Base-by-base conservation (phyloP, 2,113 vertebrate species). In the Leptosomus discolor region DNA sequence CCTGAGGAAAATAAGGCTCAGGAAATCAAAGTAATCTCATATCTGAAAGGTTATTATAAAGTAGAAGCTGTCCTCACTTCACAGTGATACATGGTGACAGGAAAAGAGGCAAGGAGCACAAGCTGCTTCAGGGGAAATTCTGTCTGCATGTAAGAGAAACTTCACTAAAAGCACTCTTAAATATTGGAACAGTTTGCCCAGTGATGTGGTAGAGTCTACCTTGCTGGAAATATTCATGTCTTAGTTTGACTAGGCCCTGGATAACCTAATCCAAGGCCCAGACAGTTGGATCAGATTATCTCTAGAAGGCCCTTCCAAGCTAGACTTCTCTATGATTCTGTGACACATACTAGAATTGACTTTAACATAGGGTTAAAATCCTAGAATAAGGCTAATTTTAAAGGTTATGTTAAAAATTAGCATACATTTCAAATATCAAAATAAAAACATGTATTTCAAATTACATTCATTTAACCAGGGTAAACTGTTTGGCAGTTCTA, bases 1-100 rank as follows among this genome's bases (percentile, higher is more conserved):
- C 32, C 30, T 36, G 23, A 18, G 41, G 2, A 70, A 0, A 0
- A 41, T 37, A 57, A 77, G 15, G 19, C 23, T 80, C n/a, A 39
- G 12, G 45, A 13, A 5, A 43, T 29, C 63, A 61, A 60, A 53
- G 9, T 37, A 30, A 48, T 74, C 24, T 30, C 2, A 0, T 58
- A 23, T 54, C 36, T 88, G 27, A 45, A 69, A 77, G 8, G 3
- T 30, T 45, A 41, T 53, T 64, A 15, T 2, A 51, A 26, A 63
- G 56, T 9, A 82, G 53, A 82, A 90, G 15, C 5, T 75, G 34
- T 63, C 32, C 20, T 75, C 2, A 0, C 45, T 51, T 91, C 48
- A 39, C 18, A 39, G 5, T 6, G 14, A 73, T 73, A 39, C 18
- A 23, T 18, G 8, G 14, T 79, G 67, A 54, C 5, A 14, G 14